These are phyloP conservation scores for Trachelus iudaicus DNA, from an alignment of 2,888 invertebrate genomes.

Conservation along the genomic window DNA sequence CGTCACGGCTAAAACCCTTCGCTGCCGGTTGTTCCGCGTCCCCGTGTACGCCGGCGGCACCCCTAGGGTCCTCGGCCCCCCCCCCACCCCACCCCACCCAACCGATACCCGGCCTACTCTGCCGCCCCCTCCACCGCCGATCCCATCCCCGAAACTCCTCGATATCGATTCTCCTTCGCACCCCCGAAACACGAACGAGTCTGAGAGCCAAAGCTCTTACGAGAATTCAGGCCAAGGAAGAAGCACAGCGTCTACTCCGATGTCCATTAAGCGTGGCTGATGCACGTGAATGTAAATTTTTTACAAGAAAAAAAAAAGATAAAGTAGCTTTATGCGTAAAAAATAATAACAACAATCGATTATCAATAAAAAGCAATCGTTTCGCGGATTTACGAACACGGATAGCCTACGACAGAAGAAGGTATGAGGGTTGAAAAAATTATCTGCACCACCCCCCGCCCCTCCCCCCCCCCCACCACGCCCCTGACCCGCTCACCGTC, in stretches of 20 bases:
- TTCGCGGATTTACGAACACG: too few species aligned
- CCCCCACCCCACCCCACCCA: not conserved
- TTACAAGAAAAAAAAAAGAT: not conserved
- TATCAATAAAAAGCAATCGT: not conserved
- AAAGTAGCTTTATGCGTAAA: not conserved
- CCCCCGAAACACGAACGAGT: constrained; percentile 8
- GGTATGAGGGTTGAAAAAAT: too few species aligned
- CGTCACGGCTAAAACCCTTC: constrained; percentile 14
- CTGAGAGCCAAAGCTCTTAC: constrained; percentile 7
- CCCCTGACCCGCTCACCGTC: too few species aligned
- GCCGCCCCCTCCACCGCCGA: not conserved
- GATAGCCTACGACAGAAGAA: too few species aligned
- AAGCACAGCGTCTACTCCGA: not conserved
- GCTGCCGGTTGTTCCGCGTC: not conserved
- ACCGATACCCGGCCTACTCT: not conserved
- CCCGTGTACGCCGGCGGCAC: too few species aligned
- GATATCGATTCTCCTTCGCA: constrained; percentile 34
- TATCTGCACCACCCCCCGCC: rapidly evolving
- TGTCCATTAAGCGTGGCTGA: not conserved
- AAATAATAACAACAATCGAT: not conserved
- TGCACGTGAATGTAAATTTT: not conserved
- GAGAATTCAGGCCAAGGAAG: constrained; percentile 6
- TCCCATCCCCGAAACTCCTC: not conserved
- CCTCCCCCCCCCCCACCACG: rapidly evolving
- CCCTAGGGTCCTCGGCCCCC: not conserved